Conservation (phyloP, 2,797 vertebrate species). For the Pangasius krempfi region DNA sequence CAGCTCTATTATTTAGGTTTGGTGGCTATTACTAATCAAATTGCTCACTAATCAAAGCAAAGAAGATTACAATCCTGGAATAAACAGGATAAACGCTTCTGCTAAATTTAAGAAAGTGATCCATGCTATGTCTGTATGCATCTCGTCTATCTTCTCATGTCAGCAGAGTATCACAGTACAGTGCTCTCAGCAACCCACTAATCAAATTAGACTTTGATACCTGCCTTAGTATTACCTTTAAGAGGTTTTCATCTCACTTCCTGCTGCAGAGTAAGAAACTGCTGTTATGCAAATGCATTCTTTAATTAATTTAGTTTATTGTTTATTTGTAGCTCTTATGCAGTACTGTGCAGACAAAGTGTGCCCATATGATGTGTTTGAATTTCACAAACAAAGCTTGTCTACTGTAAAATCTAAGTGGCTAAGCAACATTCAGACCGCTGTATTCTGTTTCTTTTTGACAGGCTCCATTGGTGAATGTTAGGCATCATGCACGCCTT, state of each 20-base stretch:
- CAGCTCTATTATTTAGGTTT: background rate
- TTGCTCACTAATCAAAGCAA: constrained; percentile 14
- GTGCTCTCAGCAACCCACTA: constrained; percentile 57
- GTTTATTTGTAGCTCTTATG: constrained; percentile 5
- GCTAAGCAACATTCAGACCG: constrained; percentile 7
- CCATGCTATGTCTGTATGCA: constrained; percentile 40
- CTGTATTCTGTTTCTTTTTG: constrained; percentile 34
- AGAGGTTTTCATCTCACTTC: constrained; percentile 52
- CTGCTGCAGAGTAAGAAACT: constrained; percentile 27
- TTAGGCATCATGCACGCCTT: constrained; percentile 57
- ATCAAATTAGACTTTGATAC: constrained; percentile 59
- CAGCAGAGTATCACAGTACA: constrained; percentile 50
- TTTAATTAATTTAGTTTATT: constrained; percentile 11
- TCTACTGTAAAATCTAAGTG: constrained; percentile 39
- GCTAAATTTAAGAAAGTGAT: constrained; percentile 37
- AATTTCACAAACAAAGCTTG: constrained; percentile 42
- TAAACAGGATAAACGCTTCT: constrained; percentile 30
- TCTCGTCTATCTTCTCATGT: constrained; percentile 42
- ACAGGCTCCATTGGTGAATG: constrained; percentile 33
- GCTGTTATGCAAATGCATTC: constrained; percentile 28
- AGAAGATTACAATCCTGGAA: constrained; percentile 25
- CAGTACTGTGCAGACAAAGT: background rate
- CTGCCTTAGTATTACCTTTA: constrained; percentile 52
- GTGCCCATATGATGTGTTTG: constrained; percentile 17
- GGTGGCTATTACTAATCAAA: constrained; percentile 14